Evolutionary conservation across 1,140 invertebrate species (phyloP), one percentile per base, ranked within the genome.

Genomic region (Palaemon carinicauda): DNA sequence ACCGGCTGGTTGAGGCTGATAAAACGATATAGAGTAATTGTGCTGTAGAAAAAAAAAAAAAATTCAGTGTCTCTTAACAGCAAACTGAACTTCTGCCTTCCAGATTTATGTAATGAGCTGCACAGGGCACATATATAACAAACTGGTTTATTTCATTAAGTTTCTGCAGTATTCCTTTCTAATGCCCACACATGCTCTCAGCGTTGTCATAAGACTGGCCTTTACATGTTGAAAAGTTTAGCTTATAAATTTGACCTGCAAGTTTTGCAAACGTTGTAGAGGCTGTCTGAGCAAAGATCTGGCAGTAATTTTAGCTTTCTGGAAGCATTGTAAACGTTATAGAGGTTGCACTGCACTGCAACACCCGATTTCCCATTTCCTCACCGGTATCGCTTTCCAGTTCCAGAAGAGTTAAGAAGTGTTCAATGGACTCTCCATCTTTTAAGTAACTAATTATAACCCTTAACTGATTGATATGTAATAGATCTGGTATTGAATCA

Each of bases 151-250:
- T 74, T 82, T 71, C 80, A 33, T 29, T 31, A 7, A 29, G 3
- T 80, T 82, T n/a, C n/a, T n/a, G n/a, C n/a, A n/a, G 60, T 60
- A 82, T 21, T 51, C 52, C 77, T 51, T 56, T 80, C 69, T 74
- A 31, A 74, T 10, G 24, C 71, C n/a, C 29, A 83, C 41, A 83
- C 71, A 83, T 83, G 82, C 75, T 83, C 1, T 71, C 69, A 83
- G 52, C 82, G 56, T 82, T 82, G 80, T 82, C 69, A 33, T 73
- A 80, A 60, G 56, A 60, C 27, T 80, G 78, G 60, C 53, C 53
- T 24, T 19, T 60, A 80, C 78, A 80, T 80, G 27, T 80, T 80
- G 21, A 56, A 80, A 80, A 80, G 80, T 71, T 82, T 82, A 82
- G 31, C 65, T 21, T 73, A 82, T 21, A 71, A 73, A 24, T 41